These are phyloP conservation scores for Pangasius larnaudii DNA, from an alignment of 2,797 vertebrate genomes.

Conservation along the genomic window DNA sequence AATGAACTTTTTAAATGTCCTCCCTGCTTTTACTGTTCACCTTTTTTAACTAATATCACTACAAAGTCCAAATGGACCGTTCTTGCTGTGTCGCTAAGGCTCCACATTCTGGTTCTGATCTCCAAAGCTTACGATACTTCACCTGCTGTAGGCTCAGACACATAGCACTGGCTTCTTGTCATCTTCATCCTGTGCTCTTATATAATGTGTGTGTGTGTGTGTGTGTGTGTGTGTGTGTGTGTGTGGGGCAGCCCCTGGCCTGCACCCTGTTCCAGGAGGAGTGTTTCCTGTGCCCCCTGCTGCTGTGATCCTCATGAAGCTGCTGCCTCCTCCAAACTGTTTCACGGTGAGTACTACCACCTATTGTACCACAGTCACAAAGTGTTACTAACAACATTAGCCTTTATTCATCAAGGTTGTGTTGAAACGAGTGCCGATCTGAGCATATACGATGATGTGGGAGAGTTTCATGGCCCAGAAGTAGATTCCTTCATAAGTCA, in stretches of 20 bases:
- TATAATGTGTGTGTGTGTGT: neutral
- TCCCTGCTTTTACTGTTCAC: neutral
- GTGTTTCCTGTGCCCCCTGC: slow-evolving; percentile 97
- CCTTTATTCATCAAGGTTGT: neutral
- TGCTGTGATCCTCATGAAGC: slow-evolving; percentile 95
- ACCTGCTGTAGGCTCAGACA: neutral
- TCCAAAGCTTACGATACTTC: neutral
- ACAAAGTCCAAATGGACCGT: neutral
- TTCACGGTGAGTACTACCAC: slow-evolving; percentile 83
- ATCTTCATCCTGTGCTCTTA: neutral
- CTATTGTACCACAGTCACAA: neutral
- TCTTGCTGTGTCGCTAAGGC: neutral
- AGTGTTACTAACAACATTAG: neutral
- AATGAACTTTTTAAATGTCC: neutral
- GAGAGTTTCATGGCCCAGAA: neutral
- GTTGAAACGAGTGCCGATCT: neutral
- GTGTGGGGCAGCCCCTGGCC: slow-evolving; percentile 85
- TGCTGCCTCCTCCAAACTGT: slow-evolving; percentile 93
- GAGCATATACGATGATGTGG: neutral
- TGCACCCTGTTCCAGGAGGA: slow-evolving; percentile 96
- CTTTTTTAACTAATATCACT: neutral
- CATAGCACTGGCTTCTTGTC: neutral
- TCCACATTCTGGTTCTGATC: too few species aligned
- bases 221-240: slow-evolving; percentile 24
- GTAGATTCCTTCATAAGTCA: neutral